A percentile compares a stretch with the other conserved stretches of the same genome.
phyloP scores from a whole-genome alignment of 2,888 invertebrate genomes.

The Tenthredo distinguenda region DNA sequence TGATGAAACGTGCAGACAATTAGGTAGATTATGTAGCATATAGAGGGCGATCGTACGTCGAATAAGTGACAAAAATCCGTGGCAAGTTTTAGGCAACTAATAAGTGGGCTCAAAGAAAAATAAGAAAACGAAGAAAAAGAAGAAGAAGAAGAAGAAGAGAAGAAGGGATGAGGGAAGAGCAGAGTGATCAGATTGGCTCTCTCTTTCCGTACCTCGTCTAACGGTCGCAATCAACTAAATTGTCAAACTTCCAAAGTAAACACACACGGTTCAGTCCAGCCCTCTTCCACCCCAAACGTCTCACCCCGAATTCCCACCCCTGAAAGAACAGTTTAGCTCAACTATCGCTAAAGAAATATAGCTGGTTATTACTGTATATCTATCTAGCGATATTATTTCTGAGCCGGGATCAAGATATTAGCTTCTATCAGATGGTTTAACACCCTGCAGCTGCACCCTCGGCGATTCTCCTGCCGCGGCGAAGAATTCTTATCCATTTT shows the following conservation, averaged over 20 bases:
- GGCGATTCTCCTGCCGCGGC: background rate
- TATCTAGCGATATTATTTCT: constrained; percentile 40
- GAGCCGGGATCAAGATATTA: constrained; percentile 42
- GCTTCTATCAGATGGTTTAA: constrained; percentile 28
- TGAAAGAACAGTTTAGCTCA: constrained; percentile 17
- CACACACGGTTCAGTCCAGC: constrained; percentile 39
- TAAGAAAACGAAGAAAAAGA: background rate
- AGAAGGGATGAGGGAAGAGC: background rate
- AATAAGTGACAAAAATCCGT: constrained; percentile 25
- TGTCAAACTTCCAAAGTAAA: constrained; percentile 56
- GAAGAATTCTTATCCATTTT: background rate
- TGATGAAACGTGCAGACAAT: background rate
- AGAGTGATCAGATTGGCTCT: constrained; percentile 42
- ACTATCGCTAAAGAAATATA: constrained; percentile 41
- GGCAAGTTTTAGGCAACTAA: constrained; percentile 43
- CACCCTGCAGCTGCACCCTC: constrained; percentile 5
- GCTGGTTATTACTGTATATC: constrained; percentile 13
- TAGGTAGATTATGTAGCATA: background rate
- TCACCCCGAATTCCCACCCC: background rate
- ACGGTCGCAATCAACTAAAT: constrained; percentile 56
- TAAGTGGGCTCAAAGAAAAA: constrained; percentile 17
- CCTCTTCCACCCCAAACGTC: background rate
- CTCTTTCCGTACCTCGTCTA: constrained; percentile 13
- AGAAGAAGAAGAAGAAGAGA: background rate
- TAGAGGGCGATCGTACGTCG: background rate